Conservation (phyloP, 2,113 vertebrate species). For the Lepisosteus oculatus region DNA sequence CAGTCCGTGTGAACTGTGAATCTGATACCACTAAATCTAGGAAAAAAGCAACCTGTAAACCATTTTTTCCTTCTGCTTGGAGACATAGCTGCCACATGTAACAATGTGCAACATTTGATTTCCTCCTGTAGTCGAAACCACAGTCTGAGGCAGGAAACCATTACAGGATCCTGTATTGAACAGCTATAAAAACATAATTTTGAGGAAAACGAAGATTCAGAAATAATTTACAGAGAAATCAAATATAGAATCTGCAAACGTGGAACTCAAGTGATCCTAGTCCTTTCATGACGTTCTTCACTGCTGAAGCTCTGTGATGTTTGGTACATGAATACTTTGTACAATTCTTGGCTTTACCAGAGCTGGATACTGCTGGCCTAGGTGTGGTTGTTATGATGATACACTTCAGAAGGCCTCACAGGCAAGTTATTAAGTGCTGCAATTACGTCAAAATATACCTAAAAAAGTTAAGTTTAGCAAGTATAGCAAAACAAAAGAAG, state of each 20-base stretch:
- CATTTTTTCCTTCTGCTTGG: slow-evolving; percentile 12
- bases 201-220: no score
- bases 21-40: slow-evolving; percentile 25
- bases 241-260: no score
- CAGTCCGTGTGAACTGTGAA: slow-evolving; percentile 53
- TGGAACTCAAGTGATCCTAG: background rate
- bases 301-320: background rate
- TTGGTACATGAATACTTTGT: background rate
- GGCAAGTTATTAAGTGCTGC: slow-evolving; percentile 38
- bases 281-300: background rate
- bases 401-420: slow-evolving; percentile 20
- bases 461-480: slow-evolving; percentile 43
- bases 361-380: background rate
- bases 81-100: slow-evolving; percentile 28
- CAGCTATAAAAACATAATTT: no score
- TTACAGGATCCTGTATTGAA: background rate
- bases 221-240: no score
- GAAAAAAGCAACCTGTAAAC: slow-evolving; percentile 14
- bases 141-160: slow-evolving; percentile 3
- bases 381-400: slow-evolving; percentile 30
- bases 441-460: slow-evolving; percentile 35
- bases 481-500: slow-evolving; percentile 42
- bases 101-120: slow-evolving; percentile 19
- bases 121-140: slow-evolving; percentile 18
- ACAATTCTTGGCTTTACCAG: slow-evolving; percentile 26